A percentile compares a stretch with the other conserved stretches of the same genome.
Conservation (phyloP, 2,113 vertebrate species). For the Zosterops japonicus region DNA sequence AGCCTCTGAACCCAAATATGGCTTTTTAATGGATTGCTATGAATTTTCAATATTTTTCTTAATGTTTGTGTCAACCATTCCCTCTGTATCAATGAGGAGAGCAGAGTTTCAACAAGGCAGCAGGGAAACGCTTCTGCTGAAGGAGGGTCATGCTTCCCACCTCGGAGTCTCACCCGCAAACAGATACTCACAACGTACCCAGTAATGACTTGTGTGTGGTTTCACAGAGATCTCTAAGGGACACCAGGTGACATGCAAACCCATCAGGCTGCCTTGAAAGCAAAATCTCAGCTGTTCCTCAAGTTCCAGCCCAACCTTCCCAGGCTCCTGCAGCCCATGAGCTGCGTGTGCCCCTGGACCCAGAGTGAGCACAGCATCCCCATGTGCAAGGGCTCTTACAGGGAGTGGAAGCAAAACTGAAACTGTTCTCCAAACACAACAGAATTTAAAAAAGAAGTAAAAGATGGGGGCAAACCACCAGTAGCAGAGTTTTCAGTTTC, state of each 20-base stretch:
- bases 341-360: fast-evolving
- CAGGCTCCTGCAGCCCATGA: neutral
- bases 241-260: neutral
- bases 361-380: fast-evolving
- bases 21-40: neutral
- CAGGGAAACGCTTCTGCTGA: neutral
- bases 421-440: neutral
- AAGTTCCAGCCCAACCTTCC: neutral
- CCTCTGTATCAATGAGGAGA: fast-evolving
- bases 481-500: neutral
- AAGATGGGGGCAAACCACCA: neutral
- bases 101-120: neutral
- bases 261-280: neutral
- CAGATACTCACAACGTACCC: neutral
- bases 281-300: neutral
- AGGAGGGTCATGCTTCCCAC: neutral
- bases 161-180: neutral
- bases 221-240: neutral
- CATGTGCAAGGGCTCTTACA: neutral
- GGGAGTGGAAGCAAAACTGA: neutral
- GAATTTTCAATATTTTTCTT: neutral
- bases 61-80: neutral
- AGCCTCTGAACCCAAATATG: neutral
- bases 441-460: neutral
- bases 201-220: fast-evolving